Evolutionary conservation across 2,797 vertebrate genomes (phyloP).

Genomic region (Muscicapa striata): DNA sequence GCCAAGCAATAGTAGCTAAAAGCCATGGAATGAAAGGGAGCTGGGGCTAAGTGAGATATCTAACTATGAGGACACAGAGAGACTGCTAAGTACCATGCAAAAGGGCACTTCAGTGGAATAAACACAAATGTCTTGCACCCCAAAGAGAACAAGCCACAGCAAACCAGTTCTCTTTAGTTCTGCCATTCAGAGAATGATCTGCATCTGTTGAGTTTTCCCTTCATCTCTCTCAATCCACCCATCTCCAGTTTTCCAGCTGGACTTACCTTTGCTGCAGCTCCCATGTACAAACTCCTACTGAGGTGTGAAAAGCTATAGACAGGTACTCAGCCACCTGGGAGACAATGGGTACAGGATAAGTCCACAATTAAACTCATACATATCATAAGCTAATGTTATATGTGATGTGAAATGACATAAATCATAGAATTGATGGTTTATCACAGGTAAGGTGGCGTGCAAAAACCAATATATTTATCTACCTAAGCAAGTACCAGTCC

Average conservation of each 20-base stretch:
- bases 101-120: rapidly evolving
- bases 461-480: background rate
- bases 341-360: background rate
- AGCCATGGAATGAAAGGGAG: background rate
- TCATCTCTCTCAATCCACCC: background rate
- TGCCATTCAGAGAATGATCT: background rate
- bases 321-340: background rate
- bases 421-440: background rate
- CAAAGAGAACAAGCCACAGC: background rate
- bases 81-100: background rate
- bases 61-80: background rate
- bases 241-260: background rate
- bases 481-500: background rate
- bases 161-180: background rate
- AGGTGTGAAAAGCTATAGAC: background rate
- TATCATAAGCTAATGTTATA: background rate
- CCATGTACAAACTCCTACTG: background rate
- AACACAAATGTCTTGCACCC: background rate
- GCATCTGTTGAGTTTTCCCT: background rate
- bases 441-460: background rate
- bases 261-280: background rate
- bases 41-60: background rate
- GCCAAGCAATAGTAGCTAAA: background rate
- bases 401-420: background rate
- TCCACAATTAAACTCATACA: background rate